These are phyloP conservation scores for Diadumene lineata DNA, from an alignment of 92 coral and sea anemone genomes.

Conservation along the genomic window DNA sequence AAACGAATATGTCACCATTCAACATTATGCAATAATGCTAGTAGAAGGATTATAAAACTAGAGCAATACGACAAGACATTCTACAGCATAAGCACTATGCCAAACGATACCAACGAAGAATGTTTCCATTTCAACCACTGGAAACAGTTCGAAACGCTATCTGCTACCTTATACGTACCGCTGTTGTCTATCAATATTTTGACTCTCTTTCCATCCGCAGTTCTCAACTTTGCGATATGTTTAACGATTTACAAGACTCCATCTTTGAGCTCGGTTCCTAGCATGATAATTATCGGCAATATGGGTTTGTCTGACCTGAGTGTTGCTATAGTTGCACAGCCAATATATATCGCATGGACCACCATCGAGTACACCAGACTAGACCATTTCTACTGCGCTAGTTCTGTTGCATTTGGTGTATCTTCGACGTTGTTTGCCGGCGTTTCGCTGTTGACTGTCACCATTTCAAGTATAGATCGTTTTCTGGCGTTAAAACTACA, in stretches of 20 bases:
- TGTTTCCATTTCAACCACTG: conserved; percentile 23
- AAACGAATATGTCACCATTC: no score
- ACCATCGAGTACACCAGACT: conserved; percentile 7
- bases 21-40: no score
- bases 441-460: conserved; percentile 12
- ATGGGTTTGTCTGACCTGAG: conserved; percentile 21
- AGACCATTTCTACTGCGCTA: neutral
- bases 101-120: neutral
- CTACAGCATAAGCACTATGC: no score
- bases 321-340: conserved; percentile 22
- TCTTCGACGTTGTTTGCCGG: conserved; percentile 24
- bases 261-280: conserved; percentile 9
- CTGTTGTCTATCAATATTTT: neutral
- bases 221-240: conserved; percentile 2
- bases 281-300: conserved; percentile 13
- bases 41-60: no score
- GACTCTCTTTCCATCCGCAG: neutral
- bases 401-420: conserved; percentile 8
- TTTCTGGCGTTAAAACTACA: conserved; percentile 16
- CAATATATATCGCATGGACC: conserved; percentile 15
- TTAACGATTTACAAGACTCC: conserved; percentile 13
- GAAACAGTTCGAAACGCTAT: neutral
- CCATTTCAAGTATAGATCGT: conserved; percentile 19
- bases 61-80: no score
- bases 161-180: neutral